Base-by-base conservation (phyloP, 2,797 vertebrate genomes). In the Synanceia verrucosa region DNA sequence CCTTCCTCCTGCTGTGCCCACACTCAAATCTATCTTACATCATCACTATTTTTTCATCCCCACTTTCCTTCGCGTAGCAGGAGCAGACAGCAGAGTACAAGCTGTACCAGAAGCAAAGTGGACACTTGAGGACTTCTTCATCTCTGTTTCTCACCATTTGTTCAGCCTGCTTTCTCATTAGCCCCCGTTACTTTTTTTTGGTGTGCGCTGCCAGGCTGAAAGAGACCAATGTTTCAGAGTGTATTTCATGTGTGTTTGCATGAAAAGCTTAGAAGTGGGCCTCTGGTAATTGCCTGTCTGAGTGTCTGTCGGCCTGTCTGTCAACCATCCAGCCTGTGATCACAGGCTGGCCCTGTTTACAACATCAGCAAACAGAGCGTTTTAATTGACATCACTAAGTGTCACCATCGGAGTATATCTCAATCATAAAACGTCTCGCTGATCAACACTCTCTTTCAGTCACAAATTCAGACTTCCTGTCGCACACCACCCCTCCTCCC, bases 401-500 rank as follows among this genome's bases (percentile, higher is more conserved):
- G 28, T 67, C 34, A 52, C 58, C 48, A 46, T 53, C 23, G 44
- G 46, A 70, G 59, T 43, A 36, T 51, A 31, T 55, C 51, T 60
- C 14, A 61, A 58, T 71, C 65, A 56, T 80, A 48, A 71, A 58
- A 56, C 58, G 19, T 70, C 46, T 72, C 57, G 65, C 84, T 78
- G 52, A 84, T 86, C 69, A 80, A 64, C 79, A 73, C 76, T 59
- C 76, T 62, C 53, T 65, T 75, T 65, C 79, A 84, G 76, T 85
- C 77, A 84, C 85, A 80, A 81, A 84, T 64, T 81, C 65, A 65
- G 73, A 82, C 86, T 90, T 90, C 89, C 86, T 90, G 87, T 88
- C 84, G 56, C 82, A 56, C 79, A 19, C 63, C 23, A 13, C 48
- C 46, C 53, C 16, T 23, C 56, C 21, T 36, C 63, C 33, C 59